Conservation (phyloP, 2,113 vertebrate species). For the Cairina moschata region DNA sequence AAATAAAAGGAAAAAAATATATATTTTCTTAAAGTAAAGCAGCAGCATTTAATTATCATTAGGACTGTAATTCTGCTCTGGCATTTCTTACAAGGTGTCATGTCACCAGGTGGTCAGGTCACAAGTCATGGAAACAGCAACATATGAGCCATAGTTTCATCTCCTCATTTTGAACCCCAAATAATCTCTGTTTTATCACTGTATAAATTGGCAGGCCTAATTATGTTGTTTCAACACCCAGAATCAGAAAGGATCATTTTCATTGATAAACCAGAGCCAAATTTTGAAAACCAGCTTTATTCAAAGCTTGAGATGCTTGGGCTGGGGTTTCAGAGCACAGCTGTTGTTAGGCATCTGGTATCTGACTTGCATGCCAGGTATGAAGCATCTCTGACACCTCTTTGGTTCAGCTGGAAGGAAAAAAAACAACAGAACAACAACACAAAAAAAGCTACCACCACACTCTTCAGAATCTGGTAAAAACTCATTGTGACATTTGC, state of each 20-base stretch:
- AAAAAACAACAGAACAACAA: background rate
- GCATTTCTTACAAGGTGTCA: background rate
- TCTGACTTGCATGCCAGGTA: background rate
- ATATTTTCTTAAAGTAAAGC: background rate
- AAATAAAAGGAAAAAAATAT: background rate
- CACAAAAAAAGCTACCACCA: background rate
- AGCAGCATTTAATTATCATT: background rate
- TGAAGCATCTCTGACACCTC: background rate
- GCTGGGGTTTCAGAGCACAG: background rate
- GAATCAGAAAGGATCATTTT: slow-evolving; percentile 10
- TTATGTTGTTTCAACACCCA: background rate
- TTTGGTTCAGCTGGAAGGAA: background rate
- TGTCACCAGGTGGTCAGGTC: background rate
- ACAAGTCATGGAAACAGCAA: slow-evolving; percentile 30
- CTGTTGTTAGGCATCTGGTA: background rate
- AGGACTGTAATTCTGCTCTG: background rate
- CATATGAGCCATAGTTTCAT: background rate
- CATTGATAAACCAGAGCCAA: background rate
- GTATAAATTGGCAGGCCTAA: background rate
- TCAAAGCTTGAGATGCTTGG: background rate
- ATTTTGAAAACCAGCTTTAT: slow-evolving; percentile 11
- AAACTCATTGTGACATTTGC: background rate
- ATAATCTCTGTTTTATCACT: slow-evolving; percentile 51
- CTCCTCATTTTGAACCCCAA: background rate
- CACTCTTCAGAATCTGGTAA: background rate